phyloP scores from a whole-genome alignment of 2,888 invertebrate genomes.

The Automeris io region DNA sequence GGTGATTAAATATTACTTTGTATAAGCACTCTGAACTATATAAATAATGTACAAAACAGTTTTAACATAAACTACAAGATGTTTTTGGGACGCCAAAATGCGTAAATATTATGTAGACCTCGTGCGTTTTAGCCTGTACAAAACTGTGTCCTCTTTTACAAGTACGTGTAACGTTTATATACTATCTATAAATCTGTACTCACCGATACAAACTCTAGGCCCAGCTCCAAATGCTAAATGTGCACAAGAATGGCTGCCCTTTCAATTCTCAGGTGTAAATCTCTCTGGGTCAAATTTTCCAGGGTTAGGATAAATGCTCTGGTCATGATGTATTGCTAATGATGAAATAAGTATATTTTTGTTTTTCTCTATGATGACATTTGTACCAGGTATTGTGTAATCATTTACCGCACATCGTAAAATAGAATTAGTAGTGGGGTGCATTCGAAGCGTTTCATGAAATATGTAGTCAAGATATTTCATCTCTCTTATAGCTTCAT shows the following conservation, averaged over 20 bases:
- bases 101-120: too few relatives aligned
- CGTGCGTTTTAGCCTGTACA: too few relatives aligned
- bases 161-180: too few relatives aligned
- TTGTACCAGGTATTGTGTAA: slow-evolving; percentile 44
- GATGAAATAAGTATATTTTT: slow-evolving; percentile 44
- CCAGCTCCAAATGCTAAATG: slow-evolving; percentile 61
- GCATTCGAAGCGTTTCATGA: slow-evolving; percentile 37
- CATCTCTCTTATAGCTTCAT: slow-evolving; percentile 51
- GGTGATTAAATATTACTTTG: too few relatives aligned
- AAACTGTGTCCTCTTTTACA: too few relatives aligned
- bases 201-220: slow-evolving; percentile 60
- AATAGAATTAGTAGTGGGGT: slow-evolving; percentile 52
- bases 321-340: slow-evolving; percentile 58
- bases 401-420: slow-evolving; percentile 36
- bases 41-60: too few relatives aligned
- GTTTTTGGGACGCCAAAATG: too few relatives aligned
- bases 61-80: too few relatives aligned
- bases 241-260: slow-evolving; percentile 39
- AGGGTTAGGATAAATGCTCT: slow-evolving; percentile 57
- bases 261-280: slow-evolving; percentile 46
- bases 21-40: too few relatives aligned
- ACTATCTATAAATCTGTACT: too few relatives aligned
- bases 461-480: slow-evolving; percentile 53
- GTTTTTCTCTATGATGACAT: slow-evolving; percentile 41
- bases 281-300: slow-evolving; percentile 64